Percentiles rank a stretch among this genome's conserved stretches.
These are phyloP conservation scores for Catharus ustulatus DNA, from an alignment of 2,797 vertebrate species.

Conservation along the genomic window DNA sequence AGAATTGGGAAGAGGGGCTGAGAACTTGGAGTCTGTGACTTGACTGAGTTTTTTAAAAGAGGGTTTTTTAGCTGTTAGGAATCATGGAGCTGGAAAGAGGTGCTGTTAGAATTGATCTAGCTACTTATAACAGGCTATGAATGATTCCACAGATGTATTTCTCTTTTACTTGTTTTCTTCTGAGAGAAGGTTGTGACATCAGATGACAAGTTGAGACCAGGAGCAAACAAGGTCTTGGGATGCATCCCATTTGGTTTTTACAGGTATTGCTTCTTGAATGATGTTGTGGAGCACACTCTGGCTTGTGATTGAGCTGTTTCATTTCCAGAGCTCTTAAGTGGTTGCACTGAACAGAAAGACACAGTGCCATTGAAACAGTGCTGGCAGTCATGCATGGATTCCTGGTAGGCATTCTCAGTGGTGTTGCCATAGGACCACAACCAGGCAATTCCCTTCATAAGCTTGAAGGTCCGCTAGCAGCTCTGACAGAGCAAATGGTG, in stretches of 20 bases:
- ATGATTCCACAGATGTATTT: background rate
- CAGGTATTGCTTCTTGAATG: background rate
- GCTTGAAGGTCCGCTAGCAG: background rate
- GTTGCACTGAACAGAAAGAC: background rate
- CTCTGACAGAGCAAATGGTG: background rate
- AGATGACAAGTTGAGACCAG: background rate
- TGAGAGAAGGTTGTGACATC: background rate
- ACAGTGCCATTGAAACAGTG: background rate
- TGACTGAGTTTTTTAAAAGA: background rate
- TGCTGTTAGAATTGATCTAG: background rate
- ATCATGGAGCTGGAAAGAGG: background rate
- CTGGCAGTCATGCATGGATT: background rate
- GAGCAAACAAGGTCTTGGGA: background rate
- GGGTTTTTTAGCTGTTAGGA: background rate
- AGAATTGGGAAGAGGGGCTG: background rate
- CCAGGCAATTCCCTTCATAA: background rate
- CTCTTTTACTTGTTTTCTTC: background rate
- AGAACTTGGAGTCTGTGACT: background rate
- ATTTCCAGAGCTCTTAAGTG: background rate
- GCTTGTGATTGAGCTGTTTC: background rate
- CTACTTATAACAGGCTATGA: background rate
- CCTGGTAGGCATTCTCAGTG: background rate
- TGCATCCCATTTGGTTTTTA: background rate
- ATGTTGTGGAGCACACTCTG: background rate
- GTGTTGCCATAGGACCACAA: background rate